Conservation (phyloP, 2,113 vertebrate genomes). For the Strigops habroptila region DNA sequence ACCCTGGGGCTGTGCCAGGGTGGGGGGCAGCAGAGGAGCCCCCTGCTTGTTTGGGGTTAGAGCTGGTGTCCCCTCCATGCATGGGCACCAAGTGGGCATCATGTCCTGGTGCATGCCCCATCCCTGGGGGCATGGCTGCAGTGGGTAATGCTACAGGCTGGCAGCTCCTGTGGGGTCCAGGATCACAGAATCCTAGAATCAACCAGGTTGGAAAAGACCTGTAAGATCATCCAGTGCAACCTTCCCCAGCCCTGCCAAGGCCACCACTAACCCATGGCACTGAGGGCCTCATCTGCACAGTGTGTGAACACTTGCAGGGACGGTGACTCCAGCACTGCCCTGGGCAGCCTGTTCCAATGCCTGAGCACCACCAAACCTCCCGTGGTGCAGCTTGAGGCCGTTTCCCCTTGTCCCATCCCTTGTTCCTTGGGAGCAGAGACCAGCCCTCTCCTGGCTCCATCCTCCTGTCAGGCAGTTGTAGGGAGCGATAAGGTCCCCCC, state of each 20-base stretch:
- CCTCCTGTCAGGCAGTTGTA: no score
- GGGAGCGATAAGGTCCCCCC: no score
- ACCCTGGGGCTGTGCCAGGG: background rate
- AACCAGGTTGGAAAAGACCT: background rate
- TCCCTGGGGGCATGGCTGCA: background rate
- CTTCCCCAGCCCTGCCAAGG: background rate
- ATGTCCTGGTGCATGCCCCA: fast-evolving
- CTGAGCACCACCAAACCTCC: no score
- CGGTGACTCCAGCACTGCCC: background rate
- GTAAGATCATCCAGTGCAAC: background rate
- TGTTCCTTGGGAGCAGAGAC: no score
- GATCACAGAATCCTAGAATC: background rate
- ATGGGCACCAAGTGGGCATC: fast-evolving
- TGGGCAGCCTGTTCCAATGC: background rate
- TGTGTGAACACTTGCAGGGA: background rate
- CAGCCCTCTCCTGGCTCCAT: no score
- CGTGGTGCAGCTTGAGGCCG: no score
- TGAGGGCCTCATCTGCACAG: background rate
- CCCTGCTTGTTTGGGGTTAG: background rate
- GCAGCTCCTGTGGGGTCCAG: background rate
- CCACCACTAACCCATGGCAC: background rate
- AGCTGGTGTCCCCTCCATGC: background rate
- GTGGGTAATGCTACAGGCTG: background rate
- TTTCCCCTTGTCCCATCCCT: no score
- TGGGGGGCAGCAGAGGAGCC: background rate